phyloP scores from a whole-genome alignment of 2,113 vertebrate genomes.

The Barbus barbus region DNA sequence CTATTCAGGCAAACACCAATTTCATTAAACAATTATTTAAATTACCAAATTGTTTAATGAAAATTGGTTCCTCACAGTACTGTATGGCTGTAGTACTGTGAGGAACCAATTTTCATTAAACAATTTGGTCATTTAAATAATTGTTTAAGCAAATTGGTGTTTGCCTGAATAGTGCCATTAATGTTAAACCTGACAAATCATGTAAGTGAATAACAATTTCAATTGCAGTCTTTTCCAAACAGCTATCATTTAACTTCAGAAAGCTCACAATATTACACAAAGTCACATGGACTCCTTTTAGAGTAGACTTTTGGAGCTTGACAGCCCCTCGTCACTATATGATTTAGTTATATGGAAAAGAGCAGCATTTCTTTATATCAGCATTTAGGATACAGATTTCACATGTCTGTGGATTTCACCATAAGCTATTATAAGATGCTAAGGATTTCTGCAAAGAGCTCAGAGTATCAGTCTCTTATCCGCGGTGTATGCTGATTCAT shows the following conservation, averaged over 20 bases:
- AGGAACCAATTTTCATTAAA: background rate
- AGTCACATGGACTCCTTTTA: background rate
- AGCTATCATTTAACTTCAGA: no score
- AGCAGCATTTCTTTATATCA: background rate
- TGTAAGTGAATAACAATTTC: background rate
- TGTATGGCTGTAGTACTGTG: background rate
- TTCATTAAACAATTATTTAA: no score
- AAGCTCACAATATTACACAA: background rate
- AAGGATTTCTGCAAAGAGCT: background rate
- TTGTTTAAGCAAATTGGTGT: background rate
- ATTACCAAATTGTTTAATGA: no score
- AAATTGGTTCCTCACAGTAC: no score
- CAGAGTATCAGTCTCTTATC: slow-evolving; percentile 9
- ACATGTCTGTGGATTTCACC: background rate
- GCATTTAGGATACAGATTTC: background rate
- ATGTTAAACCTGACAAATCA: background rate
- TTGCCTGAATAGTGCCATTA: background rate
- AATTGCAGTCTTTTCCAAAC: background rate
- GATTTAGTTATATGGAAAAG: background rate
- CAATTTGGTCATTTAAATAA: background rate
- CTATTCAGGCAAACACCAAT: no score
- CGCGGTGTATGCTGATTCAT: slow-evolving; percentile 38
- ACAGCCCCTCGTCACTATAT: background rate
- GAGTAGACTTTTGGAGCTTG: background rate
- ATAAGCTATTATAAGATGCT: background rate